Evolutionary conservation across 2,888 invertebrate species (phyloP).

Genomic region (Drosophila helvetica): DNA sequence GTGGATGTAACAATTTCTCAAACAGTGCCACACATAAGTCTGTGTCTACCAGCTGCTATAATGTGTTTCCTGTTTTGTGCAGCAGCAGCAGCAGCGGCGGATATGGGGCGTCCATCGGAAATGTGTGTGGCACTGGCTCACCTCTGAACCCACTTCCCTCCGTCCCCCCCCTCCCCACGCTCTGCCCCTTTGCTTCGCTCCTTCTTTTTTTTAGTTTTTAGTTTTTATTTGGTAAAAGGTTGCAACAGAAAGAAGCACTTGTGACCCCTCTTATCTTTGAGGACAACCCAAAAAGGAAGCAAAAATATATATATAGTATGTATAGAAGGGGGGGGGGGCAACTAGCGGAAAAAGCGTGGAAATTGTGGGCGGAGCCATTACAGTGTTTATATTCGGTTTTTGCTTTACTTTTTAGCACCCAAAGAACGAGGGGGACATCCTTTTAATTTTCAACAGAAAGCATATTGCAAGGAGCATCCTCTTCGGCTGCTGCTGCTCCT

Average conservation of each 20-base stretch:
- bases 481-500: conserved; percentile 1
- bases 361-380: not conserved
- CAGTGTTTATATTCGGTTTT: conserved; percentile 17
- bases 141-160: not conserved
- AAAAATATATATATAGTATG: not conserved
- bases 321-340: too few species aligned
- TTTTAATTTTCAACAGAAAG: conserved; percentile 46
- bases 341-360: not conserved
- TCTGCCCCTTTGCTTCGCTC: not conserved
- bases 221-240: not conserved
- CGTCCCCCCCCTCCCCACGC: not conserved
- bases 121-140: conserved; percentile 10
- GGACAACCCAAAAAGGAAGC: not conserved
- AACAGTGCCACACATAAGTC: conserved; percentile 80
- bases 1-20: conserved; percentile 75
- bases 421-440: not conserved
- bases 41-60: conserved; percentile 81
- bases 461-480: conserved; percentile 45
- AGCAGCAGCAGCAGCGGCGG: conserved; percentile 74
- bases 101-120: conserved; percentile 74
- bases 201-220: not conserved
- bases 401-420: conserved; percentile 19
- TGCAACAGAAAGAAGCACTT: not conserved
- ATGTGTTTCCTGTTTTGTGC: conserved; percentile 79
- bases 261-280: conserved; percentile 2